Percentiles rank a stretch among this genome's conserved stretches.
phyloP scores from a whole-genome alignment of 2,888 invertebrate genomes.

The Cheilosia pagana region DNA sequence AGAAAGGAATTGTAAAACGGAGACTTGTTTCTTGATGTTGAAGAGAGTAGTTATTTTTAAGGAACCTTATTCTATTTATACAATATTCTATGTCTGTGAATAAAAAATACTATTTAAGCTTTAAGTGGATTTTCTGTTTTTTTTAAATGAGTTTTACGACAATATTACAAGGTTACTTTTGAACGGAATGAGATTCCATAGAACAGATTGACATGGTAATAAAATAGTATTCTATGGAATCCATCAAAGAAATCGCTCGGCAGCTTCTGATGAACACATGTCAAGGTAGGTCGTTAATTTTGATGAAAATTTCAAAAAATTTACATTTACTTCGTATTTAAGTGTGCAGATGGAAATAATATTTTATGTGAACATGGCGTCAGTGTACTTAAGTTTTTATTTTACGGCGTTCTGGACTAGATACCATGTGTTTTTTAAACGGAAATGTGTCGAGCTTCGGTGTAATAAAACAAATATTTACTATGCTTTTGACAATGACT shows the following conservation, averaged over 20 bases:
- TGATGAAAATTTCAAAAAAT: slow-evolving; percentile 4
- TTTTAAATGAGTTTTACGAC: background rate
- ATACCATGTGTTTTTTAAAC: background rate
- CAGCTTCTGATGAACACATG: slow-evolving; percentile 4
- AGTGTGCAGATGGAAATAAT: background rate
- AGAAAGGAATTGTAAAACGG: slow-evolving; percentile 34
- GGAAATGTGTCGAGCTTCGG: background rate
- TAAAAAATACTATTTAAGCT: slow-evolving; percentile 59
- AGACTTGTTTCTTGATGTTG: slow-evolving; percentile 47
- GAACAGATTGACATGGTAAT: slow-evolving; percentile 36
- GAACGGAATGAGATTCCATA: slow-evolving; percentile 11
- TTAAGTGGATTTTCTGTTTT: slow-evolving; percentile 5
- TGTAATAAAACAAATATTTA: slow-evolving; percentile 4
- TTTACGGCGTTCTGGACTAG: slow-evolving; percentile 5
- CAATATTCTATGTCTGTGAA: slow-evolving; percentile 60
- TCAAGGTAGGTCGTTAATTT: slow-evolving; percentile 16
- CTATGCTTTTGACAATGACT: slow-evolving; percentile 18
- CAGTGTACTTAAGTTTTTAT: slow-evolving; percentile 13
- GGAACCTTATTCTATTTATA: slow-evolving; percentile 57
- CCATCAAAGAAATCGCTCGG: slow-evolving; percentile 21
- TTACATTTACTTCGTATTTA: background rate
- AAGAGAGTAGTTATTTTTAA: slow-evolving; percentile 52
- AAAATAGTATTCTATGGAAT: slow-evolving; percentile 38
- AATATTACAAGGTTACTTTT: slow-evolving; percentile 9
- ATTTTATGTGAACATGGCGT: slow-evolving; percentile 29